phyloP scores from a whole-genome alignment of 2,797 vertebrate species.

The Oreochromis mossambicus region DNA sequence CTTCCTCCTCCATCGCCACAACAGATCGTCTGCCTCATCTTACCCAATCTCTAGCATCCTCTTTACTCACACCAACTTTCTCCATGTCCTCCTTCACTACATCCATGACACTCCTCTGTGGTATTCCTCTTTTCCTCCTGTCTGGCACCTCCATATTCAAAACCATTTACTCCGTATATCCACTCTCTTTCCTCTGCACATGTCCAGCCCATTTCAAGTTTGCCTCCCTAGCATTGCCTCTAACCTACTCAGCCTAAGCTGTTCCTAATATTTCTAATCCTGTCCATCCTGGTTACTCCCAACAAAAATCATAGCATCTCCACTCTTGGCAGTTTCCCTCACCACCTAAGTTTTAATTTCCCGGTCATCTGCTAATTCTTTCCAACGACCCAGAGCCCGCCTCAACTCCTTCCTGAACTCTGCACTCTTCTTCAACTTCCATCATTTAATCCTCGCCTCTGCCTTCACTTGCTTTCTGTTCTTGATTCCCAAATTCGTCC shows the following conservation, averaged over 20 bases:
- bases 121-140: not conserved
- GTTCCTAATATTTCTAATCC: not conserved
- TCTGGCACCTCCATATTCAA: not conserved
- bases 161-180: not conserved
- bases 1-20: not conserved
- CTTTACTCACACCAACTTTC: not conserved
- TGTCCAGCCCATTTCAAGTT: not conserved
- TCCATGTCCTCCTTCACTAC: not conserved
- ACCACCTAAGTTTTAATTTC: not conserved
- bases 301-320: not conserved
- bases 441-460: not conserved
- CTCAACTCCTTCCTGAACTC: not conserved
- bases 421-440: not conserved
- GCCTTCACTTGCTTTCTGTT: not conserved
- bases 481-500: not conserved
- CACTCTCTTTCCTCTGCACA: not conserved
- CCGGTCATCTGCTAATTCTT: not conserved
- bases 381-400: not conserved
- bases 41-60: not conserved
- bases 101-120: not conserved
- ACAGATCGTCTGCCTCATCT: not conserved
- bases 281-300: not conserved
- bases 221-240: accelerated
- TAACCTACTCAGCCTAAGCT: not conserved
- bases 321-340: not conserved